Base-by-base conservation (phyloP, 2,113 vertebrate genomes). In the Probosciger aterrimus region DNA sequence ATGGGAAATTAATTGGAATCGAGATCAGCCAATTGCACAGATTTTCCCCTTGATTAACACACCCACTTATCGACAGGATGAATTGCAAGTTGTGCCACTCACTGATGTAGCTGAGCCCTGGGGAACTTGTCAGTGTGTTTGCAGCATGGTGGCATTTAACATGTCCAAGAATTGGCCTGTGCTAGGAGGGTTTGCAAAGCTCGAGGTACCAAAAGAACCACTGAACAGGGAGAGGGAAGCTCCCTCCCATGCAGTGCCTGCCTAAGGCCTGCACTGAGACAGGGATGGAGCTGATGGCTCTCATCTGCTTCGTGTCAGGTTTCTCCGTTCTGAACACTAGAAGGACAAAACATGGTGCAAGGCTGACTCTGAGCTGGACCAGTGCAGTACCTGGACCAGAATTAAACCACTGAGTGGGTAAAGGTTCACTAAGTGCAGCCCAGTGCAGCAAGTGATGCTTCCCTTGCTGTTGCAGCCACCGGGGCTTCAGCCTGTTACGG, bases 1-100 rank as follows among this genome's bases (percentile, higher is more conserved):
- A 97, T 87, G 73, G 75, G 63, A 92, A 95, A 95, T 95, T 95
- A 95, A 96, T 95, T 96, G 81, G 90, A 90, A 95, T 92, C 73
- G 37, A 82, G 64, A 95, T 76, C 93, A 94, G 86, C 71, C 91
- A 92, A 65, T 95, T 96, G 95, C 94, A 75, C 88, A 95, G 81
- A 92, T 94, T 92, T 96, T 89, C 90, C 83, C 78, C 94, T 90
- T 92, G 93, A 94, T 88, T 91, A 95, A 92, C 86, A 92, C 92
- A 57, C 93, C 83, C 93, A 88, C 95, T 94, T 91, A 91, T 91
- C 1, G 20, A 81, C 88, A 93, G 91, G 71, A 94, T 94, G 88
- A 74, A 95, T 88, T 95, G 77, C 86, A 92, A 90, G 60, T 62
- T 17, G 39, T 95, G 93, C 94, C 81, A 60, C 43, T 95, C 57